Conservation (phyloP, 2,888 invertebrate genomes). For the Lithophane leautieri region DNA sequence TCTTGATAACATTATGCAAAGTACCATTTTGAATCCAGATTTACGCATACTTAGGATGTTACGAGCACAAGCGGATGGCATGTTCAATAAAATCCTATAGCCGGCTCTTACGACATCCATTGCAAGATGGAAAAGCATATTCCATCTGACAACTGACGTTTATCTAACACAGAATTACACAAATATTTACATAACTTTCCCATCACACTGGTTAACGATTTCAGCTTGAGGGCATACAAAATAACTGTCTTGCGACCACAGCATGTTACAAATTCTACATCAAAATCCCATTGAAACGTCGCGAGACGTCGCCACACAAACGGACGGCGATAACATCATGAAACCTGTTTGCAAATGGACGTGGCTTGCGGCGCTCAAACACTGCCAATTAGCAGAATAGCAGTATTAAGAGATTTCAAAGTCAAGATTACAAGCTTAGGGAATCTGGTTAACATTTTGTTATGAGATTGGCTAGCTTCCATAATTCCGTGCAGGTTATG, state of each 20-base stretch:
- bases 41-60: slow-evolving; percentile 36
- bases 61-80: slow-evolving; percentile 34
- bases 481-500: slow-evolving; percentile 1
- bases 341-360: slow-evolving; percentile 59
- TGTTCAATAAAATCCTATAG: slow-evolving; percentile 41
- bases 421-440: slow-evolving; percentile 65
- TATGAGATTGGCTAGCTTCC: slow-evolving; percentile 4
- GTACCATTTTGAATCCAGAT: slow-evolving; percentile 20
- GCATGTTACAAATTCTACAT: slow-evolving; percentile 52
- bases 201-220: slow-evolving; percentile 47
- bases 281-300: slow-evolving; percentile 61
- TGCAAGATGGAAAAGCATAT: slow-evolving; percentile 29
- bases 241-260: slow-evolving; percentile 34
- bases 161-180: slow-evolving; percentile 41
- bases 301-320: slow-evolving; percentile 50
- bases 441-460: slow-evolving; percentile 40
- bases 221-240: slow-evolving; percentile 49
- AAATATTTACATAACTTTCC: slow-evolving; percentile 56
- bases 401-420: slow-evolving; percentile 67
- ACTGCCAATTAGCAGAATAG: slow-evolving; percentile 69
- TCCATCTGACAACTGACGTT: slow-evolving; percentile 26
- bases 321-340: slow-evolving; percentile 63
- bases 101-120: slow-evolving; percentile 33
- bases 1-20: slow-evolving; percentile 32
- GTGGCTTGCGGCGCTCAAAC: slow-evolving; percentile 63